Percentiles rank a stretch among this genome's conserved stretches.
phyloP scores from a whole-genome alignment of 2,888 invertebrate genomes.

The Apodemia hepburni region DNA sequence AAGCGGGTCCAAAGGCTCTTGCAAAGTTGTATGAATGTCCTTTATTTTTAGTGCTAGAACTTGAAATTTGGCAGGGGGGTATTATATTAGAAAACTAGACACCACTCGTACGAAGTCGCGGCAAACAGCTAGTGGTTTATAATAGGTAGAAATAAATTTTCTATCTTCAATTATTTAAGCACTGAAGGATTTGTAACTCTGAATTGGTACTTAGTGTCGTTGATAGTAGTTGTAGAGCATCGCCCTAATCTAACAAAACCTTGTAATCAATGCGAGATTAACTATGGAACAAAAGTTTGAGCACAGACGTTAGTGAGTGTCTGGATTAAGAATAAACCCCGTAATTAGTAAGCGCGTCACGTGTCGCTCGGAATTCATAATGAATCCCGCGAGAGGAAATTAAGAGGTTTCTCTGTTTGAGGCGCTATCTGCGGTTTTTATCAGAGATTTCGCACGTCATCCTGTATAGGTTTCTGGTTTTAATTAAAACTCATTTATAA shows the following conservation, averaged over 20 bases:
- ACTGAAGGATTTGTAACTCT: too few species aligned
- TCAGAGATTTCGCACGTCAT: slow-evolving; percentile 1
- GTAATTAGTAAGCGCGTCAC: slow-evolving; percentile 26
- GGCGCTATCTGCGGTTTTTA: slow-evolving; percentile 3
- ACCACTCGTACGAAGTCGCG: too few species aligned
- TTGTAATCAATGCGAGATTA: slow-evolving; percentile 2
- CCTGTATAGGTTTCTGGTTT: background rate
- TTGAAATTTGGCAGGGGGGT: too few species aligned
- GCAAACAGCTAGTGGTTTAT: too few species aligned
- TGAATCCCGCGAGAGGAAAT: slow-evolving; percentile 23
- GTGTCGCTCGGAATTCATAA: slow-evolving; percentile 23
- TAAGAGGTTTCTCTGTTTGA: background rate
- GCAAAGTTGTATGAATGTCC: too few species aligned
- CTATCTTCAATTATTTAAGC: too few species aligned
- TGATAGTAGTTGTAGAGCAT: background rate
- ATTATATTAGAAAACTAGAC: too few species aligned
- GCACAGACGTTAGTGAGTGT: slow-evolving; percentile 3
- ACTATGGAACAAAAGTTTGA: slow-evolving; percentile 1
- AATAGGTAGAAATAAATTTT: too few species aligned
- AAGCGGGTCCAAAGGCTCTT: too few species aligned
- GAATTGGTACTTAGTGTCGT: too few species aligned
- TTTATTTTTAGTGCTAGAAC: too few species aligned
- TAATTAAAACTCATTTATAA: background rate
- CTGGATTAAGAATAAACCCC: slow-evolving; percentile 22
- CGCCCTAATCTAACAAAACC: background rate